These are phyloP conservation scores for Drosophila kepulauana DNA, from an alignment of 1,140 invertebrate genomes.

Conservation along the genomic window DNA sequence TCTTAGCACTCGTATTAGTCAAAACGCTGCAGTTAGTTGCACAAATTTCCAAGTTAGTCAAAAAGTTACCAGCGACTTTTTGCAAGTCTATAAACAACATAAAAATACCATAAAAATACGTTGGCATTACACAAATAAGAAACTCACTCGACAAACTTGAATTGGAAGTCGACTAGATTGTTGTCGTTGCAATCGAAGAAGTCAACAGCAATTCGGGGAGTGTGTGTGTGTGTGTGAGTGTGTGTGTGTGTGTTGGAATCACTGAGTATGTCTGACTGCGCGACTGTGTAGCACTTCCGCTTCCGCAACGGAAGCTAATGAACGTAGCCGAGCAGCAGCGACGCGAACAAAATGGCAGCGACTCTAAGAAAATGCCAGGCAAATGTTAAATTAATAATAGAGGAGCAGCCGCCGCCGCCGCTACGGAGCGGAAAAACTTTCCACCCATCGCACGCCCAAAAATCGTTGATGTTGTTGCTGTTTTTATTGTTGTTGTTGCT, in stretches of 20 bases:
- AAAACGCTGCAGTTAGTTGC: background rate
- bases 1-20: background rate
- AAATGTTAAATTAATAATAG: conserved; percentile 70
- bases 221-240: conserved; percentile 17
- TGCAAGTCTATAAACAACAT: conserved; percentile 41
- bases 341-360: conserved; percentile 46
- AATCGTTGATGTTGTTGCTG: conserved; percentile 27
- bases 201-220: conserved; percentile 14
- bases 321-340: conserved; percentile 56
- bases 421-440: conserved; percentile 42
- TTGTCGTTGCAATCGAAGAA: conserved; percentile 43
- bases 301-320: conserved; percentile 71
- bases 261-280: conserved; percentile 67
- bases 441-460: conserved; percentile 31
- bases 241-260: conserved; percentile 25
- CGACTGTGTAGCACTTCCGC: conserved; percentile 68
- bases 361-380: conserved; percentile 57
- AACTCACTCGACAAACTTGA: conserved; percentile 39
- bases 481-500: background rate
- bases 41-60: conserved; percentile 2
- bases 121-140: conserved; percentile 47
- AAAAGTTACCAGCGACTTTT: conserved; percentile 13
- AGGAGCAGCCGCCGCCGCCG: conserved; percentile 31
- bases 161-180: conserved; percentile 38
- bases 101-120: conserved; percentile 57